Percentiles rank a stretch among this genome's conserved stretches.
phyloP scores from a whole-genome alignment of 2,888 invertebrate genomes.

The Eupelmus urozonus region DNA sequence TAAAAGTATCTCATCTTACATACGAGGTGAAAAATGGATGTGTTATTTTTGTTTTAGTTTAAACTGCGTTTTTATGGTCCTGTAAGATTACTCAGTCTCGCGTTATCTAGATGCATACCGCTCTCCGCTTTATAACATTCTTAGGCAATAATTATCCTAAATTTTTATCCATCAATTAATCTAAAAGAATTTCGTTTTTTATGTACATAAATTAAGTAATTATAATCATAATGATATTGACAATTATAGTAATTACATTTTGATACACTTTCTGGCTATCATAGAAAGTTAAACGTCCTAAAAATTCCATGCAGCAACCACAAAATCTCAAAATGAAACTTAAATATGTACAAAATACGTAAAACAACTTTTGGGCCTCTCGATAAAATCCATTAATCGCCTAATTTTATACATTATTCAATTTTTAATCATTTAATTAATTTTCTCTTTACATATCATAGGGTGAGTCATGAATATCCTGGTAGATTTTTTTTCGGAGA shows the following conservation, averaged over 20 bases:
- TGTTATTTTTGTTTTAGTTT: constrained; percentile 31
- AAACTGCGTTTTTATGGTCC: constrained; percentile 50
- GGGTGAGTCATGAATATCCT: constrained; percentile 39
- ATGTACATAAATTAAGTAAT: constrained; percentile 61
- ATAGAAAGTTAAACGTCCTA: constrained; percentile 53
- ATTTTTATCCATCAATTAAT: constrained; percentile 59
- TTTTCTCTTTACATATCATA: constrained; percentile 28
- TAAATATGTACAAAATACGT: constrained; percentile 58
- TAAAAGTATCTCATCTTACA: constrained; percentile 45
- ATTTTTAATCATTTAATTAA: constrained; percentile 21
- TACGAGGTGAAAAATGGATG: constrained; percentile 51
- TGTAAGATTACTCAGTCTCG: constrained; percentile 58
- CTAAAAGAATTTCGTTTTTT: constrained; percentile 57
- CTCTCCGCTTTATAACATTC: constrained; percentile 60
- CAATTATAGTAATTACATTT: constrained; percentile 61
- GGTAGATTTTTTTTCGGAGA: constrained; percentile 34
- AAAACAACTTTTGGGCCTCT: constrained; percentile 41
- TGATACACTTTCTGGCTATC: constrained; percentile 59
- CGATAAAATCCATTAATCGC: constrained; percentile 43
- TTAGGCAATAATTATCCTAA: constrained; percentile 60
- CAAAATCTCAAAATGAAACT: constrained; percentile 53
- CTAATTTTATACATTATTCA: constrained; percentile 51
- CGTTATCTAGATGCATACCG: constrained; percentile 59
- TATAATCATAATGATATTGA: constrained; percentile 57
- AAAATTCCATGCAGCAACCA: constrained; percentile 58